Conservation (phyloP, 2,113 vertebrate species). For the Spilogale gracilis region DNA sequence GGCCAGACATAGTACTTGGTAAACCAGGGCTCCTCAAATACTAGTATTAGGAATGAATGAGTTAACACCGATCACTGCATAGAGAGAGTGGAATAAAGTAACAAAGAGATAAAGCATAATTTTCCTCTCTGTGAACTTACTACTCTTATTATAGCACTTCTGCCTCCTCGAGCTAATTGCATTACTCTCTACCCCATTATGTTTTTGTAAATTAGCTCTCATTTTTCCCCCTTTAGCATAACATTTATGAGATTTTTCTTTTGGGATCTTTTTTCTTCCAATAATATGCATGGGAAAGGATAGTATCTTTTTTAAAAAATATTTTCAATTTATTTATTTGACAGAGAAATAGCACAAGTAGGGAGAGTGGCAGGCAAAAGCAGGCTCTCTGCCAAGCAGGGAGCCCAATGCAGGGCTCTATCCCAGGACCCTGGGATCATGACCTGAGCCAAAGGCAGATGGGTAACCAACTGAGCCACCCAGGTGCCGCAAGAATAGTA, state of each 20-base stretch:
- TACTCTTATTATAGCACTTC: background rate
- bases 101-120: background rate
- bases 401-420: too few relatives aligned
- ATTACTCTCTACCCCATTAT: background rate
- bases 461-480: too few relatives aligned
- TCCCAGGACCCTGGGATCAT: too few relatives aligned
- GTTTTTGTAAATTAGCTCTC: background rate
- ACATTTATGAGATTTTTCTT: background rate
- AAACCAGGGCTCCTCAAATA: background rate
- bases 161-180: background rate
- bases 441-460: too few relatives aligned
- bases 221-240: slow-evolving; percentile 12
- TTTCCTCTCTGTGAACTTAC: background rate
- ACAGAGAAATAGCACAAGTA: too few relatives aligned
- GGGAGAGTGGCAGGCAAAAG: too few relatives aligned
- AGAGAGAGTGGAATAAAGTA: background rate
- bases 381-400: too few relatives aligned
- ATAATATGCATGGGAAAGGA: background rate
- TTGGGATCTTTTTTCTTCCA: background rate
- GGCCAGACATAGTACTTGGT: background rate
- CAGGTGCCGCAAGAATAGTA: too few relatives aligned
- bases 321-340: too few relatives aligned
- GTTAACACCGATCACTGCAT: background rate
- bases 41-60: background rate
- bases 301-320: background rate